Evolutionary conservation across 2,888 invertebrate genomes (phyloP).

Genomic region (Diploptera punctata): DNA sequence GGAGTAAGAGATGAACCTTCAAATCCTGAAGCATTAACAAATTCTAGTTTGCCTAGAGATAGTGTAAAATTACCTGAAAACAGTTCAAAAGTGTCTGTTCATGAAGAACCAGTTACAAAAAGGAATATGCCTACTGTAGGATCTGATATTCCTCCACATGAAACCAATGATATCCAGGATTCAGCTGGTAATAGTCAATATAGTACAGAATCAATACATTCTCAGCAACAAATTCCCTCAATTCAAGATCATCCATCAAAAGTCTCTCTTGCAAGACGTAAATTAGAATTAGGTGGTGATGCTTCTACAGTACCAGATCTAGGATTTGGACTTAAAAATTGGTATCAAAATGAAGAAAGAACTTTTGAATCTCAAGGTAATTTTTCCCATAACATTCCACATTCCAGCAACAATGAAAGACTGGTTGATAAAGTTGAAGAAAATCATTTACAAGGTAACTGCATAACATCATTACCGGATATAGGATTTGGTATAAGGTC

Average conservation of each 20-base stretch:
- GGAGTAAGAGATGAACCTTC: conserved; percentile 45
- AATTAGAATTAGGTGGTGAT: conserved; percentile 28
- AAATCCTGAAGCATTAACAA: neutral
- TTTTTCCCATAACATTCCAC: neutral
- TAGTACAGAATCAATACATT: neutral
- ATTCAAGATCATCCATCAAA: conserved; percentile 2
- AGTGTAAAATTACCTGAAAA: neutral
- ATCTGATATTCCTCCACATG: neutral
- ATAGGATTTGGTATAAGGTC: conserved; percentile 28
- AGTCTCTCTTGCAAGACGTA: conserved; percentile 18
- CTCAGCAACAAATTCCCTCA: neutral
- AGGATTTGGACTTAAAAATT: conserved; percentile 27
- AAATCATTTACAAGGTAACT: conserved; percentile 20
- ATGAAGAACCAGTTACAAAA: conserved; percentile 19
- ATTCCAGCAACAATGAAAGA: too few relatives aligned
- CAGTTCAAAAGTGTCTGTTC: conserved; percentile 15
- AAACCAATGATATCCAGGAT: neutral
- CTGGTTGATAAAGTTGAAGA: too few relatives aligned
- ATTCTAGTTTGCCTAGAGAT: neutral
- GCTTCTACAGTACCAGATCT: conserved; percentile 20
- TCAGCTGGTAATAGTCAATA: neutral
- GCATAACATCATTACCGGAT: conserved; percentile 27
- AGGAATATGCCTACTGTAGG: conserved; percentile 16
- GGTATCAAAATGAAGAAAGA: conserved; percentile 9
- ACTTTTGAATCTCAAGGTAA: neutral